Evolutionary conservation across 2,797 vertebrate species (phyloP).

Genomic region (Nyctibius grandis): DNA sequence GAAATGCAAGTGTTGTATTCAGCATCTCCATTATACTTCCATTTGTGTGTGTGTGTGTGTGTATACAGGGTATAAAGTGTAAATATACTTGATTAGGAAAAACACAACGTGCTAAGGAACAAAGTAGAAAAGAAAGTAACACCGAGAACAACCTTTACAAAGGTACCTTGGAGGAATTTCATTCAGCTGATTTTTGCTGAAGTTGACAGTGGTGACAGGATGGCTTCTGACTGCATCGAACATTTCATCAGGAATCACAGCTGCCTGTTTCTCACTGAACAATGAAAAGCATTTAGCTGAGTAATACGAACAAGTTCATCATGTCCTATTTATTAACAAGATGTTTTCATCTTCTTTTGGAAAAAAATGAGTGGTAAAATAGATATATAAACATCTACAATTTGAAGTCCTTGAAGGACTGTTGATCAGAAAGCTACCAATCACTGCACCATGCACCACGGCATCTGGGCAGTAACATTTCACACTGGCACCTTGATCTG

Average conservation of each 20-base stretch:
- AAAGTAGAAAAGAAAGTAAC: background rate
- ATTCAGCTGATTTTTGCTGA: conserved; percentile 91
- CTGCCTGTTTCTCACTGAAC: conserved; percentile 84
- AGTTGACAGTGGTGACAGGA: conserved; percentile 78
- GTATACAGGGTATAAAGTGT: background rate
- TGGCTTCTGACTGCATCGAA: conserved; percentile 78
- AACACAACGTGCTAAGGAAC: background rate
- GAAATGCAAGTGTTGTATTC: background rate
- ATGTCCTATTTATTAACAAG: background rate
- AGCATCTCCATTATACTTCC: background rate
- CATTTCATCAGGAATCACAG: conserved; percentile 81
- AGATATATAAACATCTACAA: background rate
- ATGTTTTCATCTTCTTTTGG: background rate
- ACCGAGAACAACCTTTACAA: rapidly evolving
- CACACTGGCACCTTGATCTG: background rate
- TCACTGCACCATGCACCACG: background rate
- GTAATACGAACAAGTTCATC: background rate
- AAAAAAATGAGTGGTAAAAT: background rate
- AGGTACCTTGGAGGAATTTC: conserved; percentile 84
- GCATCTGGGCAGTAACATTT: rapidly evolving
- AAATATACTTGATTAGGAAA: background rate
- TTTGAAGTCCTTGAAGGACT: background rate
- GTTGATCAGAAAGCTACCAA: background rate
- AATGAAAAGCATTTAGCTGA: background rate
- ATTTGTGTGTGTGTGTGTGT: background rate